Base-by-base conservation (phyloP, 1,140 invertebrate genomes). In the Phymorhynchus buccinoides region DNA sequence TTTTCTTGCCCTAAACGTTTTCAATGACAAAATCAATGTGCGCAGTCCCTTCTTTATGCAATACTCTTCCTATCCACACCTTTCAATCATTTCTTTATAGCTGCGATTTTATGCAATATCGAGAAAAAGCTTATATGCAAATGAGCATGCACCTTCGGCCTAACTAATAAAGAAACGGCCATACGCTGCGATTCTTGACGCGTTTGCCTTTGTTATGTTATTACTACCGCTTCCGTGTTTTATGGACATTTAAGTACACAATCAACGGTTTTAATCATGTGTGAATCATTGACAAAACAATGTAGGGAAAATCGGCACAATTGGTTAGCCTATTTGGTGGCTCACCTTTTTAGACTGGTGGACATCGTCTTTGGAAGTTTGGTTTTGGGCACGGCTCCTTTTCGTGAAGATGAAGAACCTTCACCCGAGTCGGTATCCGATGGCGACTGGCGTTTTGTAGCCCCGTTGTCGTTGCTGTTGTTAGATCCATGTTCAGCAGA, bases 121-220 rank as follows among this genome's bases (percentile, higher is more conserved):
- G 83, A 82, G 75, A 56, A 86, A 84, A 85, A 88, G 80, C 86
- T 88, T 87, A 88, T 88, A 88, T 88, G 88, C 88, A 88, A 88
- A 88, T 88, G 88, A 88, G 88, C 79, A 83, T 66, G 75, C 81
- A 39, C 52, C 42, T 56, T 75, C 56, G 56, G 77, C 84, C 84
- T 37, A 75, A 73, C 66, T 44, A 66, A 35, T 80, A 75, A 80
- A 77, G n/a, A 81, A 48, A 56, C n/a, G 37, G 48, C n/a, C 35
- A 27, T 27, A 18, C n/a, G 48, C 32, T 12, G 56, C 56, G 56
- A 62, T 62, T 62, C 56, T 62, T 62, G 56, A 62, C 56, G 22
- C 56, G 22, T 62, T 12, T 12, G 56, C n/a, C 56, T 62, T 62
- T 62, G 56, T 62, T 52, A 18, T 52, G 56, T 27, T 27, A 62